Evolutionary conservation across 2,113 vertebrate genomes (phyloP), one percentile per base, ranked within the genome.

Genomic region (Campylomormyrus tamandua): DNA sequence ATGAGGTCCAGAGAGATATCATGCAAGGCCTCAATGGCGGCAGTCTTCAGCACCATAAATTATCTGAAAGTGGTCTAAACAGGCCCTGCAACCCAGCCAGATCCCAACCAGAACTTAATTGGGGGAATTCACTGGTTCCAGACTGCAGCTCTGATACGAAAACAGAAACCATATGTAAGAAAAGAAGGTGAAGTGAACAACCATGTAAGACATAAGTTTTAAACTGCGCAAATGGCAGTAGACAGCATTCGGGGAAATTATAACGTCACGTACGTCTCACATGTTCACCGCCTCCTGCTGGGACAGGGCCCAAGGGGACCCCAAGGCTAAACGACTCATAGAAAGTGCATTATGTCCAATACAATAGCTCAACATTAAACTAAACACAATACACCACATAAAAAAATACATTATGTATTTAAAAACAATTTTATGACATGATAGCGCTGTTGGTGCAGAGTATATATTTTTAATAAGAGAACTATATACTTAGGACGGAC

Each of bases 91-190:
- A 3, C 58, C 85, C 39, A 74, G 62, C 62, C 56, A 88, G 35
- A 53, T 83, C 74, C 74, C 50, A 24, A 89, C 7, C 49, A 89
- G 48, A 83, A 56, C 87, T 39, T 89, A 89, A 89, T 56, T 48
- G 31, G 13, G 35, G 19, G 46, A 83, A 83, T 83, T 89, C 49
- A 56, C 88, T 56, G 70, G 27, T 80, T 50, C 46, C 70, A 53
- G 49, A 35, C 48, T 83, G 46, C 27, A 24, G 70, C 88, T 39
- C 70, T 83, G 88, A 89, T 89, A 89, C 35, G 88, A 31, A 89
- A 89, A 77, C 87, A 48, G 87, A 27, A 87, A 87, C 50, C 85
- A 87, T 87, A 53, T 87, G 85, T 87, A 87, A 56, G 35, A 56
- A 35, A 49, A 87, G 24, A 48, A 84, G 83, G 83, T 84, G 49